A percentile compares a stretch with the other conserved stretches of the same genome.
Evolutionary conservation across 2,113 vertebrate species (phyloP).

Genomic region (Chascanopsetta lugubris): DNA sequence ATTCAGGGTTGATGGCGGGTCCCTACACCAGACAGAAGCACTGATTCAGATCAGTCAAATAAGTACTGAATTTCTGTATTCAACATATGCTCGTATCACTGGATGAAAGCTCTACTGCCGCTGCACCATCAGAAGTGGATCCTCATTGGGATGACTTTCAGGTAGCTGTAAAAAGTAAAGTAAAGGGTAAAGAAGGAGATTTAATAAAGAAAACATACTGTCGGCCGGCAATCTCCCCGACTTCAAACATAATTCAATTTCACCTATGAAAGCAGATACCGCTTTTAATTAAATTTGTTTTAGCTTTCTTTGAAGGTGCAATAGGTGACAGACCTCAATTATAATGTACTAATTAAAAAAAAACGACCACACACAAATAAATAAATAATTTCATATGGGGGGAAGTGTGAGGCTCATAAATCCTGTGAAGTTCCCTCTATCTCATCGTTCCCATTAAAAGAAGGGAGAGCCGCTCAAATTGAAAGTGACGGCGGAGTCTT

Average conservation of each 20-base stretch:
- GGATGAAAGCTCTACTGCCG: slow-evolving; percentile 34
- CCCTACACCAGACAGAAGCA: too few species aligned
- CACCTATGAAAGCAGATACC: slow-evolving; percentile 76
- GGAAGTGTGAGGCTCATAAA: slow-evolving; percentile 55
- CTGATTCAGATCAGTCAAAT: slow-evolving; percentile 32
- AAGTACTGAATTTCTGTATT: slow-evolving; percentile 24
- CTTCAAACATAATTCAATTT: slow-evolving; percentile 84
- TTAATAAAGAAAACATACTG: slow-evolving; percentile 77
- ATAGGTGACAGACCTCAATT: slow-evolving; percentile 83
- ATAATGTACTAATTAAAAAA: slow-evolving; percentile 81
- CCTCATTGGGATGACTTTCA: slow-evolving; percentile 60
- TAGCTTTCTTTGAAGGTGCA: slow-evolving; percentile 78
- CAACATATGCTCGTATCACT: slow-evolving; percentile 48
- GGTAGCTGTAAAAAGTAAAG: slow-evolving; percentile 46
- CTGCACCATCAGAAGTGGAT: slow-evolving; percentile 40
- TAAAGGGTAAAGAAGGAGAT: slow-evolving; percentile 61
- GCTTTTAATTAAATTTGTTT: slow-evolving; percentile 84
- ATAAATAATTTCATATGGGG: slow-evolving; percentile 72
- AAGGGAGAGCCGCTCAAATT: slow-evolving; percentile 77
- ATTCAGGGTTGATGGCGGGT: too few species aligned
- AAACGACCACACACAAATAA: slow-evolving; percentile 62
- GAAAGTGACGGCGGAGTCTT: slow-evolving; percentile 80
- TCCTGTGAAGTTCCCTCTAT: slow-evolving; percentile 77
- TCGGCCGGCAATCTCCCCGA: slow-evolving; percentile 77
- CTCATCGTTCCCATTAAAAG: slow-evolving; percentile 78